Percentiles rank a stretch among this genome's conserved stretches.
phyloP scores from a whole-genome alignment of 2,888 invertebrate genomes.

The Diarsia rubi region DNA sequence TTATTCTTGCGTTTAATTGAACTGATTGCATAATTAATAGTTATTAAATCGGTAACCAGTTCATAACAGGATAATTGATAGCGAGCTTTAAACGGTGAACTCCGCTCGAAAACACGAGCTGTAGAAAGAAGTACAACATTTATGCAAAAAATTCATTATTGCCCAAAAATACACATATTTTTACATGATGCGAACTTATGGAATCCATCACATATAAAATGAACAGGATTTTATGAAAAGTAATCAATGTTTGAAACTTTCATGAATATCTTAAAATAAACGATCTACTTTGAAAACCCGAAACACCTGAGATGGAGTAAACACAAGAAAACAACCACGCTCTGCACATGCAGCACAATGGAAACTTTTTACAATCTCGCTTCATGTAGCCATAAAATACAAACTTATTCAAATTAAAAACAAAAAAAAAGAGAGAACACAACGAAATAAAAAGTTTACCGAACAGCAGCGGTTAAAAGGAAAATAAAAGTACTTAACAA shows the following conservation, averaged over 20 bases:
- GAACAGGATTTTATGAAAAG: conserved; percentile 12
- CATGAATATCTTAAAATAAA: conserved; percentile 10
- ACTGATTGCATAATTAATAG: conserved; percentile 53
- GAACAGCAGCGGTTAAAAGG: conserved; percentile 72
- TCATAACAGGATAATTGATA: conserved; percentile 37
- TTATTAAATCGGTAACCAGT: conserved; percentile 30
- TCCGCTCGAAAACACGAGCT: conserved; percentile 7
- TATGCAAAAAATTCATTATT: conserved; percentile 14
- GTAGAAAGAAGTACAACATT: neutral
- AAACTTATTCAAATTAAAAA: conserved; percentile 67
- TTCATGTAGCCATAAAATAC: conserved; percentile 65
- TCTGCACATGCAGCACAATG: conserved; percentile 42
- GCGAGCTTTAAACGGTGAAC: conserved; percentile 29
- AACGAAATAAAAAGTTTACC: conserved; percentile 73
- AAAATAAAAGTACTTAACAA: conserved; percentile 75
- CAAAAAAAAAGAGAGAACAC: conserved; percentile 66
- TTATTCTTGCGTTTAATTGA: conserved; percentile 52
- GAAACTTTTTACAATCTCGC: conserved; percentile 59
- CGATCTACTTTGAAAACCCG: neutral
- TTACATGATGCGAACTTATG: neutral
- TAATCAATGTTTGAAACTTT: conserved; percentile 3
- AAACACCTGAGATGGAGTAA: conserved; percentile 4
- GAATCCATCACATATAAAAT: conserved; percentile 1
- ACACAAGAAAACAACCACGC: conserved; percentile 32
- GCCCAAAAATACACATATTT: neutral